Conservation (phyloP, 2,113 vertebrate genomes). For the Zosterops lateralis region DNA sequence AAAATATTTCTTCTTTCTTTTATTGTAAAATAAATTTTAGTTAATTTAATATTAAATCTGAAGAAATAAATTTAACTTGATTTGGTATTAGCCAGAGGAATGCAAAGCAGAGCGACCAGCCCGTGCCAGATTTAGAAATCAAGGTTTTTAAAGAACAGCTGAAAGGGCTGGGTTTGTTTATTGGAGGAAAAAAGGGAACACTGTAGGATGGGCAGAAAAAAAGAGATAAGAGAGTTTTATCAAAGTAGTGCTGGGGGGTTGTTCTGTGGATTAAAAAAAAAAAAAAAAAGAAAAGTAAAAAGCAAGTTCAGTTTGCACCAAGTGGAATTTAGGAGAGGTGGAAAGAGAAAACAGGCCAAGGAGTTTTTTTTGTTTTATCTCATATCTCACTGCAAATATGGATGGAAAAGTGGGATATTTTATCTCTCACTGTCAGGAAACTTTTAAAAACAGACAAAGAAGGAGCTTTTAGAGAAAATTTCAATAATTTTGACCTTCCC, state of each 20-base stretch:
- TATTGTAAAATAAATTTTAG: not conserved
- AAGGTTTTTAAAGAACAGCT: constrained; percentile 5
- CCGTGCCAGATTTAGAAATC: not conserved
- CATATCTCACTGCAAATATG: not conserved
- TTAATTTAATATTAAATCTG: too few relatives aligned
- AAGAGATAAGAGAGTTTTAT: not conserved
- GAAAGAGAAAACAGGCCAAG: not conserved
- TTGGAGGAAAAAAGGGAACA: not conserved
- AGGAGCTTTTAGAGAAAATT: not conserved
- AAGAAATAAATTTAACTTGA: not conserved
- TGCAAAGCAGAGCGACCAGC: not conserved
- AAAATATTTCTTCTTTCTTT: not conserved
- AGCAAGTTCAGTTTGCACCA: not conserved
- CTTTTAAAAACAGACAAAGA: not conserved
- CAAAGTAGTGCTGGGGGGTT: not conserved
- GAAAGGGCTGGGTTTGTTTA: constrained; percentile 29
- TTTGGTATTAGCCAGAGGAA: not conserved
- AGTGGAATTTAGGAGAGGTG: not conserved
- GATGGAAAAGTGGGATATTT: not conserved
- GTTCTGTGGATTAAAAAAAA: not conserved
- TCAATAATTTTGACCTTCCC: not conserved
- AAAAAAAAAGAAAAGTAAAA: not conserved
- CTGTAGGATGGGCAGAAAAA: not conserved
- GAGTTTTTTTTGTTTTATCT: not conserved
- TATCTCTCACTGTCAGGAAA: not conserved